These are phyloP conservation scores for Ichneumoninae sp. DNA, from an alignment of 2,888 invertebrate species.

Conservation along the genomic window DNA sequence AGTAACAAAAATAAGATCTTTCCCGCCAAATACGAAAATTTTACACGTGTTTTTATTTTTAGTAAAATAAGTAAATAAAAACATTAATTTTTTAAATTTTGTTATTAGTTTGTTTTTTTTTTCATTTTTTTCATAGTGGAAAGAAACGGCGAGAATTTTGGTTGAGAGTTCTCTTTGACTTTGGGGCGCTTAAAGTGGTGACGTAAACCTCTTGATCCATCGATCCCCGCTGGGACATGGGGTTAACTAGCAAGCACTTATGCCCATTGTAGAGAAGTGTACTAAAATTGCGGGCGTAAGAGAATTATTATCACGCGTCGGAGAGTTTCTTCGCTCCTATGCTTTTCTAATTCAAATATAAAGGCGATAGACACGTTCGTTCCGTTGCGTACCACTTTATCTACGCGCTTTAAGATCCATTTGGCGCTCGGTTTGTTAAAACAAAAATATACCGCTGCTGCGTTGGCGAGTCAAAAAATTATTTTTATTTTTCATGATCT, in stretches of 20 bases:
- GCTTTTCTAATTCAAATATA: constrained; percentile 14
- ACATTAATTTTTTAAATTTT: too few relatives aligned
- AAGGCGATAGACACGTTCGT: neutral
- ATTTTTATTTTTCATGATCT: neutral
- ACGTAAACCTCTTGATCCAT: constrained; percentile 66
- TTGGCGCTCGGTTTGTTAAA: constrained; percentile 1
- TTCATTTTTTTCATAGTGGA: neutral
- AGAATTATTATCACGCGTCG: constrained; percentile 20
- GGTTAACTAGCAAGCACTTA: constrained; percentile 65
- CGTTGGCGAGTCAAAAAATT: neutral
- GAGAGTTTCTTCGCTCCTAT: constrained; percentile 11
- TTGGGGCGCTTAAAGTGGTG: constrained; percentile 61
- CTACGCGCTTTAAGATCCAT: neutral
- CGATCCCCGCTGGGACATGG: constrained; percentile 55
- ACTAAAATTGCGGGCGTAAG: constrained; percentile 26
- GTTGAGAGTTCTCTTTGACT: constrained; percentile 21
- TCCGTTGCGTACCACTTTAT: neutral
- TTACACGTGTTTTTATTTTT: neutral
- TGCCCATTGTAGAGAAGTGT: constrained; percentile 48
- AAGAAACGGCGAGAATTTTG: constrained; percentile 2
- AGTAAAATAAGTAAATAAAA: neutral
- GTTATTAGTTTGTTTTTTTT: neutral
- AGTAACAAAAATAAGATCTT: neutral
- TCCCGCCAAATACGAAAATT: constrained; percentile 1
- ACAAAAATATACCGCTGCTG: neutral